Conservation (phyloP, 2,113 vertebrate genomes). For the Phyllostomus hastatus region DNA sequence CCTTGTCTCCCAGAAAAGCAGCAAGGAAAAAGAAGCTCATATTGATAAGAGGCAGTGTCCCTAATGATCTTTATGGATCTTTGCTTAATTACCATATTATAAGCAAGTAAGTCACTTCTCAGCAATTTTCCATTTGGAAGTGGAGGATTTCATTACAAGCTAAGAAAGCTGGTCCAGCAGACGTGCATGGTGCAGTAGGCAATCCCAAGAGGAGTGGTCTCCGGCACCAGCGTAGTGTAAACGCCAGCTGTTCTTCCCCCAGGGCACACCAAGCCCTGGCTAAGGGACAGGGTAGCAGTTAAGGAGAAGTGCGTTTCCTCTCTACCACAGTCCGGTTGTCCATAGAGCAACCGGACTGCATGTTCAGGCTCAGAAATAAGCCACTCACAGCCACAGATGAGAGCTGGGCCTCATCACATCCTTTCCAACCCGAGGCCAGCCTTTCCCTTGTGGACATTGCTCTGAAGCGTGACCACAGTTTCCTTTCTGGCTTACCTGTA, state of each 20-base stretch:
- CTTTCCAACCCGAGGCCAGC: neutral
- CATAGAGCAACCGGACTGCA: neutral
- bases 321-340: neutral
- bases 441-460: neutral
- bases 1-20: slow-evolving; percentile 22
- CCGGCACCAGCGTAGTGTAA: too few relatives aligned
- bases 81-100: neutral
- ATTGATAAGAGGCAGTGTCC: neutral
- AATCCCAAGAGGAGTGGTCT: neutral
- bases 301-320: neutral
- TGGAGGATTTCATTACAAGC: neutral
- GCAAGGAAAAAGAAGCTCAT: neutral
- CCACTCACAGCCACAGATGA: neutral
- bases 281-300: neutral
- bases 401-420: neutral
- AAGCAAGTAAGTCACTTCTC: neutral
- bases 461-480: neutral
- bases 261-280: neutral
- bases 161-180: neutral
- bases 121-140: neutral
- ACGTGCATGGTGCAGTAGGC: neutral
- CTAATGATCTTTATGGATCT: neutral
- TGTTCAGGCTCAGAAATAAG: neutral
- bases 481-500: neutral
- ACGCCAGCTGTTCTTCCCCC: neutral